Conservation (phyloP, 2,113 vertebrate genomes). For the Rousettus leschenaultii region DNA sequence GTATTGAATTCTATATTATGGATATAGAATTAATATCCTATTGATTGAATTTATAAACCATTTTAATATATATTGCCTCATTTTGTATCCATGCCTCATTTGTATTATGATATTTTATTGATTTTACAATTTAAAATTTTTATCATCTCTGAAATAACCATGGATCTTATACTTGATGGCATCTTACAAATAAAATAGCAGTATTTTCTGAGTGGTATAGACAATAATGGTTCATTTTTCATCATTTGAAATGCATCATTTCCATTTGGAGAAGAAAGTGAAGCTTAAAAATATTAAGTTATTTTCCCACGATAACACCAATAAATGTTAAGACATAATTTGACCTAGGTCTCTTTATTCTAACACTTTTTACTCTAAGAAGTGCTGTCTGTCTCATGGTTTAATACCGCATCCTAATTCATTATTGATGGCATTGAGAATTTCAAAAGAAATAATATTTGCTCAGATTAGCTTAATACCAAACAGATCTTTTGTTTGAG, state of each 20-base stretch:
- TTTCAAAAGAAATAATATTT: conserved; percentile 6
- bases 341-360: neutral
- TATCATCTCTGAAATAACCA: conserved; percentile 42
- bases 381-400: neutral
- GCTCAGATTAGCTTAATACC: neutral
- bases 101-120: conserved; percentile 42
- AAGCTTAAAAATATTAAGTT: neutral
- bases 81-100: conserved; percentile 31
- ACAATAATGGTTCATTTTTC: neutral
- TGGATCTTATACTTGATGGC: neutral
- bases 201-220: neutral
- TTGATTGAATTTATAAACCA: conserved; percentile 38
- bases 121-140: conserved; percentile 46
- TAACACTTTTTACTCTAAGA: neutral
- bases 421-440: neutral
- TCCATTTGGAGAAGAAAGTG: conserved; percentile 21
- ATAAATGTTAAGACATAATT: neutral
- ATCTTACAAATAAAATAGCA: conserved; percentile 12
- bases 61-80: conserved; percentile 41
- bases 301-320: neutral
- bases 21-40: conserved; percentile 14
- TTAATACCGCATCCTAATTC: neutral
- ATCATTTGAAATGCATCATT: conserved; percentile 28
- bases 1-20: conserved; percentile 1
- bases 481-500: neutral